phyloP scores from a whole-genome alignment of 2,888 invertebrate genomes.

The Melikaiella ostensackeni region DNA sequence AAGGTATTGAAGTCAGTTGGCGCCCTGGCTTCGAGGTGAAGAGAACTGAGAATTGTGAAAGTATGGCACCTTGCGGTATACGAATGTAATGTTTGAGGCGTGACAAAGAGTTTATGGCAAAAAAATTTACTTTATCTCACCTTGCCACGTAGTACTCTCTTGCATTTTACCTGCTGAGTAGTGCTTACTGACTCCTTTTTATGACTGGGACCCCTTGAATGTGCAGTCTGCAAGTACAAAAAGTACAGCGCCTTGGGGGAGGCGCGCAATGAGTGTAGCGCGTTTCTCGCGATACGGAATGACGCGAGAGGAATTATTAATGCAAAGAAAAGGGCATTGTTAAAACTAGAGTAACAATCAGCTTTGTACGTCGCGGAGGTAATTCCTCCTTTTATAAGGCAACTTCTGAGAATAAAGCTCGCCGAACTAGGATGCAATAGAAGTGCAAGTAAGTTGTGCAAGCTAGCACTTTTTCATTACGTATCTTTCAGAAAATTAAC shows the following conservation, averaged over 20 bases:
- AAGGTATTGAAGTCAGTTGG: not conserved
- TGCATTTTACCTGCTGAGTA: slow-evolving; percentile 22
- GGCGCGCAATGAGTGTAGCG: slow-evolving; percentile 14
- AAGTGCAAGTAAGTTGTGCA: not conserved
- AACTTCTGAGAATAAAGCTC: slow-evolving; percentile 22
- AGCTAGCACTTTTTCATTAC: not conserved
- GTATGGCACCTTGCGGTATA: slow-evolving; percentile 4
- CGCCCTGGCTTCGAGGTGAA: not conserved
- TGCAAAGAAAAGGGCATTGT: slow-evolving; percentile 26
- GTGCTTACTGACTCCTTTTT: slow-evolving; percentile 24
- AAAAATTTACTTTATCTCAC: not conserved
- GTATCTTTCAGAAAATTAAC: slow-evolving; percentile 14
- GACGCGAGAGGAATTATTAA: slow-evolving; percentile 31
- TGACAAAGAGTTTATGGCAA: slow-evolving; percentile 21
- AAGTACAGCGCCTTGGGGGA: slow-evolving; percentile 9
- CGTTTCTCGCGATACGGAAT: slow-evolving; percentile 19
- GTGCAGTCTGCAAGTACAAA: slow-evolving; percentile 14
- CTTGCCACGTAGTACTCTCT: slow-evolving; percentile 8
- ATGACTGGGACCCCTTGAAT: slow-evolving; percentile 1
- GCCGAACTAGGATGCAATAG: slow-evolving; percentile 20
- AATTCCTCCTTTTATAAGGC: not conserved
- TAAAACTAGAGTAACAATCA: slow-evolving; percentile 22
- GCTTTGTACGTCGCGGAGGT: not conserved
- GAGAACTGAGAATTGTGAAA: not conserved
- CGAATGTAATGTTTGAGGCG: slow-evolving; percentile 21